These are phyloP conservation scores for Heterodera schachtii DNA, from an alignment of 1,140 invertebrate species.

Conservation along the genomic window DNA sequence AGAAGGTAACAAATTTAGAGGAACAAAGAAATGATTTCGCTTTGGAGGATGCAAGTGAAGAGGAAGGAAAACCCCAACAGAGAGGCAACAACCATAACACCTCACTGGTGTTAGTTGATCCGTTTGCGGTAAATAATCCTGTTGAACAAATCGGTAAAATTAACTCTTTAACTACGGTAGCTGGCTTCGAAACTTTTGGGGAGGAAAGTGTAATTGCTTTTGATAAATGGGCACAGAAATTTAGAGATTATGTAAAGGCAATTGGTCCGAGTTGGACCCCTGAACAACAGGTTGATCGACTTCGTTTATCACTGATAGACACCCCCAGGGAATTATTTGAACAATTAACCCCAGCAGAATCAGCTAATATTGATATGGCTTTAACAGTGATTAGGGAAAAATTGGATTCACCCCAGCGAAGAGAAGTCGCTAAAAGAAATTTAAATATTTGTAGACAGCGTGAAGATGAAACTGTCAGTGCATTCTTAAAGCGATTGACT, in stretches of 20 bases:
- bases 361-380: background rate
- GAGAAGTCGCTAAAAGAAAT: background rate
- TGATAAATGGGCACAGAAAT: conserved; percentile 16
- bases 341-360: background rate
- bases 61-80: too few relatives aligned
- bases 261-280: background rate
- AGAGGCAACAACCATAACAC: too few relatives aligned
- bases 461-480: background rate
- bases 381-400: background rate
- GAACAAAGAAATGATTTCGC: background rate
- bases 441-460: conserved; percentile 6
- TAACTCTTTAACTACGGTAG: background rate
- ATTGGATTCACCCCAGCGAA: background rate
- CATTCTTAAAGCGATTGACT: conserved; percentile 7
- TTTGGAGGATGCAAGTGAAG: background rate
- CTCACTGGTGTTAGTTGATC: too few relatives aligned
- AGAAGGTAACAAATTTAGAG: background rate
- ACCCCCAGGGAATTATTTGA: conserved; percentile 8
- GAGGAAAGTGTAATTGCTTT: conserved; percentile 7
- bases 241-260: background rate
- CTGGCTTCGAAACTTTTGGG: background rate
- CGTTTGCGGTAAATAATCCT: too few relatives aligned
- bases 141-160: too few relatives aligned
- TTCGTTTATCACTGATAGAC: background rate
- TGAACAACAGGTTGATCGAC: background rate